Evolutionary conservation across 2,888 invertebrate genomes (phyloP), one percentile per base, ranked within the genome.

Genomic region (Drosophila kuntzei): DNA sequence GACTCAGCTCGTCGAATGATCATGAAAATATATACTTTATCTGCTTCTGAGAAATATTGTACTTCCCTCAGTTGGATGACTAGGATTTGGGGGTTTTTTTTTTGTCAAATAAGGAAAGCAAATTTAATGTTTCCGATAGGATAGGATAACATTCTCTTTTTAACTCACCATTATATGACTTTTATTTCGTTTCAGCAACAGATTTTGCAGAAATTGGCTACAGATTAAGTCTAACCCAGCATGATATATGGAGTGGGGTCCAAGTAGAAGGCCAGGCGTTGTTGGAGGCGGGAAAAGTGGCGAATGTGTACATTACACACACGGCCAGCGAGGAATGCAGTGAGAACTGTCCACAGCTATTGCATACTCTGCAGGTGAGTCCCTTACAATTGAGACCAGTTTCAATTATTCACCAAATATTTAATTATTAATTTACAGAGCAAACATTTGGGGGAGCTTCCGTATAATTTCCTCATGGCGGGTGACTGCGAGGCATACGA

Each of bases 401-500:
- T 39, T 18, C 14, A 29, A 14, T 41, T 14, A 27, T 32, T 47
- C 12, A n/a, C 2, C n/a, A 44, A 49, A 4, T 32, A 16, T 16
- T 37, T 8, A 16, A 14, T 37, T 8, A 22, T 11, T 7, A 14
- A 25, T 37, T 25, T 8, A 14, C 54, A 69, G 51, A 3, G n/a
- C 34, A 51, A 32, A 1, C 50, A 66, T 49, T 22, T 58, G 44
- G 55, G 20, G 22, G 90, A 92, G 59, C 69, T 92, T 5, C 93
- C 92, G 0, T 94, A 93, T 75, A 94, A 93, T 79, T 94, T 94
- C 65, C 78, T 94, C 50, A 90, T 94, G 51, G 93, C 93, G 0
- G 91, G 93, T 1, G 91, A 93, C 70, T 93, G 94, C 0, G 90
- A 92, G 75, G 91, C 91, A 0, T 94, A 93, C 64, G 93, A 93